Evolutionary conservation across 2,113 vertebrate species (phyloP).

Genomic region (Collichthys lucidus): DNA sequence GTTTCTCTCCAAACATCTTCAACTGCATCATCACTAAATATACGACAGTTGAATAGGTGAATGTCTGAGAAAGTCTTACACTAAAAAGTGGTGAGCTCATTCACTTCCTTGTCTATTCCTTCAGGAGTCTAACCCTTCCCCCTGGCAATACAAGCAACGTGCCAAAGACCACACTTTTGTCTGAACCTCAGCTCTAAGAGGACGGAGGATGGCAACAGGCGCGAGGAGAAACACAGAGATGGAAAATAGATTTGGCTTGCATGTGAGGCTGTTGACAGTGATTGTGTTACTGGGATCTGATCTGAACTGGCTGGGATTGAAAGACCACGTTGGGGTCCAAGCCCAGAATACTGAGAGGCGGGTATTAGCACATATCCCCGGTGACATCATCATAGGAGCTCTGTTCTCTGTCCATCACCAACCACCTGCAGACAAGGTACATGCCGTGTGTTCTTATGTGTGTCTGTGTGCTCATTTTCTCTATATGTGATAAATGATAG

Average conservation of each 20-base stretch:
- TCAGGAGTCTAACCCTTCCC: slow-evolving; percentile 42
- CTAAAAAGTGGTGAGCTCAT: background rate
- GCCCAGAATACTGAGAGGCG: slow-evolving; percentile 94
- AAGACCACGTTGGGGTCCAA: slow-evolving; percentile 80
- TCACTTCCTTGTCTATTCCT: background rate
- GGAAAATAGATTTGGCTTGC: slow-evolving; percentile 38
- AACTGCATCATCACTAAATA: too few species aligned
- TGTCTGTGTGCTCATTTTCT: background rate
- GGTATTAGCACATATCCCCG: slow-evolving; percentile 93
- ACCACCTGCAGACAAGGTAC: slow-evolving; percentile 94
- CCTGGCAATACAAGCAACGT: slow-evolving; percentile 7
- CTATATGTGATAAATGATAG: background rate
- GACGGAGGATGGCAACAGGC: slow-evolving; percentile 55
- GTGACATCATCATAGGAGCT: slow-evolving; percentile 97
- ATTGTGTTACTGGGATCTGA: slow-evolving; percentile 66
- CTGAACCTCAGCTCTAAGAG: slow-evolving; percentile 44
- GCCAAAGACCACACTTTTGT: slow-evolving; percentile 14
- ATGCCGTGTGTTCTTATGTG: background rate
- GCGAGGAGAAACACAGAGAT: slow-evolving; percentile 16
- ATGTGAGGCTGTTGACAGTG: slow-evolving; percentile 51
- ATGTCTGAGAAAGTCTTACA: background rate
- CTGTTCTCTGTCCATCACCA: slow-evolving; percentile 99
- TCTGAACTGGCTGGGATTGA: slow-evolving; percentile 59
- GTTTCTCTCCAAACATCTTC: too few species aligned
- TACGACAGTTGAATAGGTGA: background rate